These are phyloP conservation scores for Eurystomus glaucurus DNA, from an alignment of 2,797 vertebrate species.

Conservation along the genomic window DNA sequence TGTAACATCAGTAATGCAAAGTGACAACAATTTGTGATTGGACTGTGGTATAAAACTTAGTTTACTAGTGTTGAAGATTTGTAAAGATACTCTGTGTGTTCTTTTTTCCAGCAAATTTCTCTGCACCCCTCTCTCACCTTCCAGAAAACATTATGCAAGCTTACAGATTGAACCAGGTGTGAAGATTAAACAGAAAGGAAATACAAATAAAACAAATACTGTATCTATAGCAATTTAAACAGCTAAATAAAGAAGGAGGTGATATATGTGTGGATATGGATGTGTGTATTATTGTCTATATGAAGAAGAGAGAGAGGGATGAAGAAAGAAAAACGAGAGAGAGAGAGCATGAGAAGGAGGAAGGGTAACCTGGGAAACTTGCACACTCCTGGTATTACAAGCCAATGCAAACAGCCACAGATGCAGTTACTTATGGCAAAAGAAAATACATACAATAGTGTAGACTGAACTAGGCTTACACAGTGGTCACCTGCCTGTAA, in stretches of 20 bases:
- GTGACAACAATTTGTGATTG: not conserved
- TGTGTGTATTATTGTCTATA: not conserved
- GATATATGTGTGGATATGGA: not conserved
- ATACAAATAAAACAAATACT: not conserved
- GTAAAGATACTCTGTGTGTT: not conserved
- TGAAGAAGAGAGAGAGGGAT: not conserved
- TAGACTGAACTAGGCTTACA: not conserved
- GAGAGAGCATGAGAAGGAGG: not conserved
- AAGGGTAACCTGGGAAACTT: not conserved
- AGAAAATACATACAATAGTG: not conserved
- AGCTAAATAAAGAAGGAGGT: not conserved
- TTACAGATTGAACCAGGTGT: not conserved
- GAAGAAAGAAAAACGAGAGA: not conserved
- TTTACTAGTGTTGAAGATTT: not conserved
- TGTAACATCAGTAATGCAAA: not conserved
- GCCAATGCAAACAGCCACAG: not conserved
- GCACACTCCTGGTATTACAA: not conserved
- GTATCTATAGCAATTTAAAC: not conserved
- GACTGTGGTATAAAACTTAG: not conserved
- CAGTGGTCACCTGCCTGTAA: not conserved
- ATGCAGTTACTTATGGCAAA: not conserved
- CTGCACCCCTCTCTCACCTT: not conserved
- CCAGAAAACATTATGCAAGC: not conserved
- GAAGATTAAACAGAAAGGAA: not conserved
- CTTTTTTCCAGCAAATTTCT: not conserved